Percentiles rank a stretch among this genome's conserved stretches.
These are phyloP conservation scores for Hybognathus amarus DNA, from an alignment of 2,797 vertebrate genomes.

Conservation along the genomic window DNA sequence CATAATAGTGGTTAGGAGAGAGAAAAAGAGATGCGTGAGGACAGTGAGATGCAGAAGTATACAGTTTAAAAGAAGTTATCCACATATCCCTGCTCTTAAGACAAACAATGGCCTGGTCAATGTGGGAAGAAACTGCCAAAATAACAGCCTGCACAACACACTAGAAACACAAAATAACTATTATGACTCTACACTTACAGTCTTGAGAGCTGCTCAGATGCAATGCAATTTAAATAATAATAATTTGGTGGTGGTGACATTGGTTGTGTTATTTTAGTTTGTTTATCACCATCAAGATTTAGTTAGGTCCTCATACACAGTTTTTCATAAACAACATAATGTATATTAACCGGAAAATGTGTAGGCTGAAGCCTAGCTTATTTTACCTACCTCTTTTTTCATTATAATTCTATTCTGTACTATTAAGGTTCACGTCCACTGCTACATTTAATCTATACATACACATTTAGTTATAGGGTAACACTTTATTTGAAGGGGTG, in stretches of 20 bases:
- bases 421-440: too few relatives aligned
- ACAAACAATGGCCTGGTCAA: neutral
- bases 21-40: neutral
- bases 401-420: neutral
- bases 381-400: neutral
- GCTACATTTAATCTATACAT: neutral
- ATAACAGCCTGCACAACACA: conserved; percentile 5
- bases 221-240: neutral
- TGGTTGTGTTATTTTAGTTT: neutral
- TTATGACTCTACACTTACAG: neutral
- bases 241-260: neutral
- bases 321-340: neutral
- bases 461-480: too few relatives aligned
- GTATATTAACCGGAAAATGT: neutral
- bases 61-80: neutral
- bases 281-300: neutral
- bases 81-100: neutral
- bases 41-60: neutral
- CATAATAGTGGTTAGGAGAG: neutral
- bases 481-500: too few relatives aligned
- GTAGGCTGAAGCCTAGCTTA: neutral
- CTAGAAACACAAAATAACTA: neutral
- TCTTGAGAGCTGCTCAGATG: conserved; percentile 4
- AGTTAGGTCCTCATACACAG: neutral
- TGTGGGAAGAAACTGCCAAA: neutral